These are phyloP conservation scores for Gryllus bimaculatus DNA, from an alignment of 1,140 invertebrate species.

Conservation along the genomic window DNA sequence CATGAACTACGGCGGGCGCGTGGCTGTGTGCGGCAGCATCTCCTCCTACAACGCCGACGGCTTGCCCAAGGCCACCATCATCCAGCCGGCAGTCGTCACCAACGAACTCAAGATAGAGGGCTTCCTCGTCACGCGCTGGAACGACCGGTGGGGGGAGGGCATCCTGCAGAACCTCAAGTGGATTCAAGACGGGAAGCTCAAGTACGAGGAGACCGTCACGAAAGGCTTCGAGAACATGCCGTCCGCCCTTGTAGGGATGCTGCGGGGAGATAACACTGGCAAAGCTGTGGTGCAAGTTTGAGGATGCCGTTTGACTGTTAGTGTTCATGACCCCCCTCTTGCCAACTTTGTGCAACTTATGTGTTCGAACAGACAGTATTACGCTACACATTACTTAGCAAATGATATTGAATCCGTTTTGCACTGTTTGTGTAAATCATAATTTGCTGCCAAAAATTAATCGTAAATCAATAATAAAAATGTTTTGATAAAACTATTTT, in stretches of 20 bases:
- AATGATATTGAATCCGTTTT: too few relatives aligned
- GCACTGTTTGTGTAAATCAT: too few relatives aligned
- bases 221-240: slow-evolving; percentile 56
- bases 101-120: slow-evolving; percentile 52
- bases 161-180: slow-evolving; percentile 46
- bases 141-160: slow-evolving; percentile 41
- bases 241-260: slow-evolving; percentile 49
- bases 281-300: slow-evolving; percentile 50
- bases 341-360: too few relatives aligned
- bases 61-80: not conserved
- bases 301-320: slow-evolving; percentile 22
- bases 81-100: slow-evolving; percentile 42
- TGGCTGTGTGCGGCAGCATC: slow-evolving; percentile 38
- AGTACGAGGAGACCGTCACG: slow-evolving; percentile 48
- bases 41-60: slow-evolving; percentile 32
- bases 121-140: slow-evolving; percentile 44
- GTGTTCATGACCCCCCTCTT: too few relatives aligned
- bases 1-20: slow-evolving; percentile 34
- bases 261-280: slow-evolving; percentile 50
- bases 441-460: too few relatives aligned
- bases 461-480: too few relatives aligned
- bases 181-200: slow-evolving; percentile 43
- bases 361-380: too few relatives aligned
- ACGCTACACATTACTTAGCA: too few relatives aligned
- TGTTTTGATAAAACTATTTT: too few relatives aligned